phyloP scores from a whole-genome alignment of 2,888 invertebrate genomes.

The Mythimna pallens region DNA sequence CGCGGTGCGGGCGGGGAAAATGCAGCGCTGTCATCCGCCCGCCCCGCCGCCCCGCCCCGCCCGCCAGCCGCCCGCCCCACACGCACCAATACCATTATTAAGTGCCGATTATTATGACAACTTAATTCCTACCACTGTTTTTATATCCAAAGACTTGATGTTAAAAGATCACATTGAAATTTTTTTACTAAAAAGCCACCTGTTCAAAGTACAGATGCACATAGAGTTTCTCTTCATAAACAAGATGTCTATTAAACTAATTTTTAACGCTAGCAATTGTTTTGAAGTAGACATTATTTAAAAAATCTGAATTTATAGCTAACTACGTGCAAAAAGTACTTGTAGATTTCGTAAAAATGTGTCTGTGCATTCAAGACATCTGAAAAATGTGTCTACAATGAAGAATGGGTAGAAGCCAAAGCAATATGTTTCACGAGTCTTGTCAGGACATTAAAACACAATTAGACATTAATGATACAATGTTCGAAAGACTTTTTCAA shows the following conservation, averaged over 20 bases:
- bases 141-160: conserved; percentile 5
- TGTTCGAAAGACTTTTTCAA: conserved; percentile 5
- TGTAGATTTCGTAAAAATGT: conserved; percentile 49
- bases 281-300: conserved; percentile 16
- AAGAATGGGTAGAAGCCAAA: conserved; percentile 49
- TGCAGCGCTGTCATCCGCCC: conserved; percentile 77
- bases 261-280: conserved; percentile 19
- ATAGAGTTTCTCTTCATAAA: not conserved
- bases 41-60: conserved; percentile 77
- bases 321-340: conserved; percentile 36
- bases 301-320: conserved; percentile 35
- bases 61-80: conserved; percentile 70
- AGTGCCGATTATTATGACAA: conserved; percentile 52
- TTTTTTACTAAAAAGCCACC: not conserved
- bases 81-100: conserved; percentile 45
- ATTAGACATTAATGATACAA: conserved; percentile 49
- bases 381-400: conserved; percentile 44
- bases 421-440: conserved; percentile 48
- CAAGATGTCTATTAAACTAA: conserved; percentile 9
- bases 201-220: not conserved
- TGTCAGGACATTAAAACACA: conserved; percentile 40
- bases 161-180: not conserved
- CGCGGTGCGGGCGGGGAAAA: conserved; percentile 87
- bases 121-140: conserved; percentile 38
- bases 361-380: conserved; percentile 52